These are phyloP conservation scores for Cephalotes varians DNA, from an alignment of 2,888 invertebrate genomes.

Conservation along the genomic window DNA sequence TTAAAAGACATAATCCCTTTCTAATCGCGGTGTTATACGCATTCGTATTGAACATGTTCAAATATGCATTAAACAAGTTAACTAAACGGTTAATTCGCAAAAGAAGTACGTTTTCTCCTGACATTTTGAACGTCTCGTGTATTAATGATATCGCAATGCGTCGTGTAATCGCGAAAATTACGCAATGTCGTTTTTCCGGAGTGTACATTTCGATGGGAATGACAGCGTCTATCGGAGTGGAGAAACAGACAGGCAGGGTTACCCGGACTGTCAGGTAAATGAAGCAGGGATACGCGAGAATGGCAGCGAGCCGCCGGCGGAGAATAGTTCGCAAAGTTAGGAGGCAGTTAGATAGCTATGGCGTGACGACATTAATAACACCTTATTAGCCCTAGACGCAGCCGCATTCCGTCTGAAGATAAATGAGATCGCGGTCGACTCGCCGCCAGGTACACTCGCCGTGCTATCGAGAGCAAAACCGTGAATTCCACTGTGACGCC, in stretches of 20 bases:
- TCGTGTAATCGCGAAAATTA: conserved; percentile 28
- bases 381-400: conserved; percentile 78
- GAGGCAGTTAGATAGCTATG: conserved; percentile 73
- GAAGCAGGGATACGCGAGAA: conserved; percentile 62
- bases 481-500: conserved; percentile 55
- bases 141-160: conserved; percentile 3
- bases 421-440: conserved; percentile 75
- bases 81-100: neutral
- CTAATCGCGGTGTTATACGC: neutral
- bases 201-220: conserved; percentile 33
- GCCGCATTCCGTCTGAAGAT: conserved; percentile 74
- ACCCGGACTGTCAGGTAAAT: conserved; percentile 62
- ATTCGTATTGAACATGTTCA: neutral
- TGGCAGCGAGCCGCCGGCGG: conserved; percentile 58
- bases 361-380: conserved; percentile 80
- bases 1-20: neutral
- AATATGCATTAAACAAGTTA: neutral
- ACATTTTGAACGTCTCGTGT: conserved; percentile 7
- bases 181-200: conserved; percentile 39
- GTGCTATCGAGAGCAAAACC: conserved; percentile 60
- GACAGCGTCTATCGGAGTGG: conserved; percentile 28
- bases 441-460: conserved; percentile 59
- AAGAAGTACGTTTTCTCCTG: neutral
- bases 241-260: conserved; percentile 44
- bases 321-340: conserved; percentile 77